Evolutionary conservation across 2,113 vertebrate species (phyloP).

Genomic region (Brevimyrus niger): DNA sequence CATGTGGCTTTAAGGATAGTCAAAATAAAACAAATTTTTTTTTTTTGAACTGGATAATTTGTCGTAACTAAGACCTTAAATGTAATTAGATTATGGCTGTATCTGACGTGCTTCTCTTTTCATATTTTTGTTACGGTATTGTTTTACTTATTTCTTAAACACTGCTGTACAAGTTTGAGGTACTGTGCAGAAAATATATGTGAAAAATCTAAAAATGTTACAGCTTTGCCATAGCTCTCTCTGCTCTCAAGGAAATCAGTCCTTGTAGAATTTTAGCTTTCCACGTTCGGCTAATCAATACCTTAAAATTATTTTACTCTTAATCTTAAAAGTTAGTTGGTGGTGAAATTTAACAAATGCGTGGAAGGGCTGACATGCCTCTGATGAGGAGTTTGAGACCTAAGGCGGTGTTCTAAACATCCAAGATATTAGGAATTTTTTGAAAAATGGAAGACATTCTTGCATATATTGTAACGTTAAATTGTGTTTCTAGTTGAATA

Average conservation of each 20-base stretch:
- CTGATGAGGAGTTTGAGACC: no score
- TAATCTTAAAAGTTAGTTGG: background rate
- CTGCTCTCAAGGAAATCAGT: background rate
- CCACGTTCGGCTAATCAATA: background rate
- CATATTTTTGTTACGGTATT: background rate
- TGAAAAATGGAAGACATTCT: no score
- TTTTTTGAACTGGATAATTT: background rate
- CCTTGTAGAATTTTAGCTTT: background rate
- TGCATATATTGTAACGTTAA: background rate
- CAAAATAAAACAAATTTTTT: background rate
- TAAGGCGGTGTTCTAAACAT: no score
- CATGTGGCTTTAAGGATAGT: background rate
- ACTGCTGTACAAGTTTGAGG: background rate
- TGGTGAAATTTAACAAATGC: no score
- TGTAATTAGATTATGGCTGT: background rate
- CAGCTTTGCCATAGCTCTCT: background rate
- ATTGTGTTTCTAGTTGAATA: background rate
- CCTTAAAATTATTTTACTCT: background rate
- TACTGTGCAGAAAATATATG: background rate
- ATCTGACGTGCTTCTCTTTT: background rate
- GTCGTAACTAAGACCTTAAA: background rate
- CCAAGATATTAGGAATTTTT: no score
- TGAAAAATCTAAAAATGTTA: background rate
- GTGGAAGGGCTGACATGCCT: no score
- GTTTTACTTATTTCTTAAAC: background rate